Conservation (phyloP, 2,113 vertebrate genomes). For the Gallinago media region DNA sequence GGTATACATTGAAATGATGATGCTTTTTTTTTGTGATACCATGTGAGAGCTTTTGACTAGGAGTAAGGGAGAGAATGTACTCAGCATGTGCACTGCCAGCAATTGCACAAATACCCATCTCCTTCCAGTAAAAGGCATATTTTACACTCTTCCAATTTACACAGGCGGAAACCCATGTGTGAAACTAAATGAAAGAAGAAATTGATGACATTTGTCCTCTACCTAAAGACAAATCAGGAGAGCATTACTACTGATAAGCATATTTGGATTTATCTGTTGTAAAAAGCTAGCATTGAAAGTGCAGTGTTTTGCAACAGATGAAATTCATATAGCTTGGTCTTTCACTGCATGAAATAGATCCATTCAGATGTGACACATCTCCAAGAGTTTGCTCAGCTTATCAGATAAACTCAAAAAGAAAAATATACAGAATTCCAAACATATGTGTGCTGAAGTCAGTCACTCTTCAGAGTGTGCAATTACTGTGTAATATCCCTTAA, state of each 20-base stretch:
- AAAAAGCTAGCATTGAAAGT: not conserved
- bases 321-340: not conserved
- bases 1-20: not conserved
- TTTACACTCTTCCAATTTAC: not conserved
- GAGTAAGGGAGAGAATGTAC: not conserved
- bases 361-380: not conserved
- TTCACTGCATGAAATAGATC: not conserved
- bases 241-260: not conserved
- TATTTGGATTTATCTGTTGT: not conserved
- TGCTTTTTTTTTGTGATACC: not conserved
- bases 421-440: not conserved
- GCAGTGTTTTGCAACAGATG: not conserved
- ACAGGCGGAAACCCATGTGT: not conserved
- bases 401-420: not conserved
- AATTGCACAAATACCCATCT: not conserved
- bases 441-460: not conserved
- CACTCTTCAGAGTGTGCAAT: not conserved
- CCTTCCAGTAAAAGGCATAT: not conserved
- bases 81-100: not conserved
- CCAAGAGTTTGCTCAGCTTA: not conserved
- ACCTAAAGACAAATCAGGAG: not conserved
- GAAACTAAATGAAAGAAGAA: not conserved
- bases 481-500: not conserved
- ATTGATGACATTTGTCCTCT: not conserved
- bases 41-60: not conserved